phyloP scores from a whole-genome alignment of 2,113 vertebrate species.

The Dicaeum eximium region DNA sequence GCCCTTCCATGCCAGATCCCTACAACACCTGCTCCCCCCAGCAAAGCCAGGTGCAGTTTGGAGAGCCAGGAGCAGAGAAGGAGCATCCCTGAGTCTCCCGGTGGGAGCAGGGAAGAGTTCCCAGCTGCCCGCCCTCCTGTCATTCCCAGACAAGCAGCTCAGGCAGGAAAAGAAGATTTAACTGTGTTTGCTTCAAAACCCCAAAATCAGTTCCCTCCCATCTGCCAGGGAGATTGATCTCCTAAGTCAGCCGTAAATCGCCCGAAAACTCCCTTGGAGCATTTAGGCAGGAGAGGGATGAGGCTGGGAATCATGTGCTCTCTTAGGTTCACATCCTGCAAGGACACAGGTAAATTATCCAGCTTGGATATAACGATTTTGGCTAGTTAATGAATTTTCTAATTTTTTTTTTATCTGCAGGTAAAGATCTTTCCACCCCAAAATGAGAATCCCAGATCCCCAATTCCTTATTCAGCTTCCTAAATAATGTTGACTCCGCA shows the following conservation, averaged over 20 bases:
- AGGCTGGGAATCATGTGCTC: not conserved
- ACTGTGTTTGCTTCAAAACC: conserved; percentile 44
- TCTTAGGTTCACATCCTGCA: not conserved
- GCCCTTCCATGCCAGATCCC: not conserved
- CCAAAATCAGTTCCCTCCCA: conserved; percentile 18
- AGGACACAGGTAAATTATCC: not conserved
- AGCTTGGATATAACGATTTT: accelerated
- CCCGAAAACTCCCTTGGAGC: not conserved
- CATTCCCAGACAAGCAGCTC: conserved; percentile 27
- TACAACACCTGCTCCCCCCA: accelerated
- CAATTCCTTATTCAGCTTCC: not conserved
- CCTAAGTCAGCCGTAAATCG: conserved; percentile 12
- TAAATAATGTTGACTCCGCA: not conserved
- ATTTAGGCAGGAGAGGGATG: not conserved
- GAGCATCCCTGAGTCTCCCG: accelerated
- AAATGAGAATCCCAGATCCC: not conserved
- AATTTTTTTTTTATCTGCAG: not conserved
- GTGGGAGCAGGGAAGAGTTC: not conserved
- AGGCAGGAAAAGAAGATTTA: conserved; percentile 24
- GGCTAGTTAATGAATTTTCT: not conserved
- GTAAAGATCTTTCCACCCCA: not conserved
- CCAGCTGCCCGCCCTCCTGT: not conserved
- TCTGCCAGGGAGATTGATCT: conserved; percentile 27
- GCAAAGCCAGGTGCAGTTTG: accelerated
- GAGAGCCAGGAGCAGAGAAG: not conserved